Evolutionary conservation across 2,888 invertebrate species (phyloP).

Genomic region (Drosophila crucigera): DNA sequence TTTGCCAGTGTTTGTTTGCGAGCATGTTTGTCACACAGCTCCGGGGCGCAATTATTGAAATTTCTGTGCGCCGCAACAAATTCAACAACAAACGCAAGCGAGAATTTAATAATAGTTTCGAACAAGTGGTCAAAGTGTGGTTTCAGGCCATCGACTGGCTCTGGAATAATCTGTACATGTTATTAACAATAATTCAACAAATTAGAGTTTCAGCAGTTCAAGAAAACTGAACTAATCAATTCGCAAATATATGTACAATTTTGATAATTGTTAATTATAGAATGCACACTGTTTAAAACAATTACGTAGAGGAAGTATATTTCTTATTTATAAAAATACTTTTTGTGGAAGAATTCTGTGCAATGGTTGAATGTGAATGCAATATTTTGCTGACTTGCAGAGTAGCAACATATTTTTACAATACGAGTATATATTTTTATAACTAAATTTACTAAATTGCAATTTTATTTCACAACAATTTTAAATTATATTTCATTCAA

Average conservation of each 20-base stretch:
- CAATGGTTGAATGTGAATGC: neutral
- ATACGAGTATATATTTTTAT: too few relatives aligned
- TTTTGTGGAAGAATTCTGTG: neutral
- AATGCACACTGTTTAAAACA: neutral
- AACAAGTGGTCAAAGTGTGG: constrained; percentile 5
- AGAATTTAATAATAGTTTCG: constrained; percentile 41
- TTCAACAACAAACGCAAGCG: constrained; percentile 8
- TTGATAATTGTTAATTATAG: neutral
- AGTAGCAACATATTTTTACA: neutral
- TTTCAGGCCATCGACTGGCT: constrained; percentile 4
- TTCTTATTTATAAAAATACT: neutral
- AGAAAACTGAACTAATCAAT: neutral
- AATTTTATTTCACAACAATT: neutral
- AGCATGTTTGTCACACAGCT: constrained; percentile 42
- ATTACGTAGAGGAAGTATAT: neutral
- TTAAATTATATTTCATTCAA: neutral
- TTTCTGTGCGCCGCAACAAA: constrained; percentile 38
- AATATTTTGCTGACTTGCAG: neutral
- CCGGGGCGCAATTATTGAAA: constrained; percentile 64
- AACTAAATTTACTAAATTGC: neutral
- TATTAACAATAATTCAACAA: neutral
- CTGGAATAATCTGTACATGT: constrained; percentile 4
- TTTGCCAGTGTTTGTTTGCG: constrained; percentile 17
- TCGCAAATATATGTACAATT: neutral
- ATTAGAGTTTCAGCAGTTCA: neutral